These are phyloP conservation scores for Achroia grisella DNA, from an alignment of 1,140 invertebrate genomes.

Conservation along the genomic window DNA sequence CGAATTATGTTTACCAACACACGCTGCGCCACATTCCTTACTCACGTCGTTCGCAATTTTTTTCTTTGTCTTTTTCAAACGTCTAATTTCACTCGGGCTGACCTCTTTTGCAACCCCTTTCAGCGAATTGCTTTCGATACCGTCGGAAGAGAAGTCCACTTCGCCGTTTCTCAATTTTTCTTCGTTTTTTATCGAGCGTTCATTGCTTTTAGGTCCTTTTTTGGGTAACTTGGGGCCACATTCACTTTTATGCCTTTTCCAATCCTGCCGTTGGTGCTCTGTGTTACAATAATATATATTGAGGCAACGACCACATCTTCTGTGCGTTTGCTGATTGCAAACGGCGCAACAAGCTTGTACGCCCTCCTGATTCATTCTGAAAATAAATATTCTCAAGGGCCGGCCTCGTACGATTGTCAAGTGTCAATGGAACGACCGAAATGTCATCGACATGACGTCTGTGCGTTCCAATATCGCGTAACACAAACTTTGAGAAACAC, in stretches of 20 bases:
- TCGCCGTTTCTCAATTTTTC: slow-evolving; percentile 20
- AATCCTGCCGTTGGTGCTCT: slow-evolving; percentile 84
- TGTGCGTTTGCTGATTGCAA: slow-evolving; percentile 78
- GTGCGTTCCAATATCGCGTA: too few species aligned
- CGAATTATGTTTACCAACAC: slow-evolving; percentile 41
- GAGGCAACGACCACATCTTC: slow-evolving; percentile 84
- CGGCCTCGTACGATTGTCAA: slow-evolving; percentile 14
- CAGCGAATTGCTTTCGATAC: slow-evolving; percentile 8
- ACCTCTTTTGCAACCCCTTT: slow-evolving; percentile 15
- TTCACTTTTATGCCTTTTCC: slow-evolving; percentile 81
- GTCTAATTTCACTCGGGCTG: slow-evolving; percentile 30
- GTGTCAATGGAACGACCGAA: slow-evolving; percentile 10
- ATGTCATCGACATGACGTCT: slow-evolving; percentile 12
- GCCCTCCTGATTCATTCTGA: slow-evolving; percentile 67
- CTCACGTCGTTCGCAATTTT: slow-evolving; percentile 30
- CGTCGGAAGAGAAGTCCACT: slow-evolving; percentile 10
- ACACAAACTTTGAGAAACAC: too few species aligned
- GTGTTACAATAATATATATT: slow-evolving; percentile 84
- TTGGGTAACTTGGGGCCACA: slow-evolving; percentile 63
- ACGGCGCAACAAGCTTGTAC: slow-evolving; percentile 77
- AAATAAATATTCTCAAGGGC: slow-evolving; percentile 58
- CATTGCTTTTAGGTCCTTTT: slow-evolving; percentile 34
- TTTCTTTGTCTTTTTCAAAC: slow-evolving; percentile 45
- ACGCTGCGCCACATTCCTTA: slow-evolving; percentile 26
- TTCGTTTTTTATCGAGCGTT: slow-evolving; percentile 28